These are phyloP conservation scores for Trichonephila clavipes DNA, from an alignment of 1,140 invertebrate species.

Conservation along the genomic window DNA sequence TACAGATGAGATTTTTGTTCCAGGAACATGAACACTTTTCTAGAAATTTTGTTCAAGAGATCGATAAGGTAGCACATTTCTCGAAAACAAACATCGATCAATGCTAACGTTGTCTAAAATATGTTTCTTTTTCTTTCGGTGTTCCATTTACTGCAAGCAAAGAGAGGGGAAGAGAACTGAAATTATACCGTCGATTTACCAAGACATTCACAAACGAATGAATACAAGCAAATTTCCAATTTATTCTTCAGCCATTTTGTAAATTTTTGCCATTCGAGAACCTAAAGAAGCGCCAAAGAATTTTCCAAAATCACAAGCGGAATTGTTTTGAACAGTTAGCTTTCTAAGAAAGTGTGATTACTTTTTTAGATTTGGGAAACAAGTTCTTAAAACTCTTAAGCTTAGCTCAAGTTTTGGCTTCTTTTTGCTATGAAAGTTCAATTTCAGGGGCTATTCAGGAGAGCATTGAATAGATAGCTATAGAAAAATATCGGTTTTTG, in stretches of 20 bases:
- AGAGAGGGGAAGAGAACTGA: not conserved
- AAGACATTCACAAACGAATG: not conserved
- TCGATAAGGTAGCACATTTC: conserved; percentile 7
- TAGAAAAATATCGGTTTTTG: too few species aligned
- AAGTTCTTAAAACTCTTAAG: too few species aligned
- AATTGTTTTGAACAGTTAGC: too few species aligned
- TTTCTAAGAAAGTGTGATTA: too few species aligned
- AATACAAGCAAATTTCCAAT: not conserved
- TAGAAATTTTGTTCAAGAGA: not conserved
- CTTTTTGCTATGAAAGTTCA: too few species aligned
- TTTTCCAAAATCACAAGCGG: not conserved
- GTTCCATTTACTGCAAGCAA: not conserved
- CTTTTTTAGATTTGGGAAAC: too few species aligned
- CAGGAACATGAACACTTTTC: not conserved
- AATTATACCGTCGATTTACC: not conserved
- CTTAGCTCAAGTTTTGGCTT: too few species aligned
- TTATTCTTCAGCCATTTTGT: not conserved
- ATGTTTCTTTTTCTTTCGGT: not conserved
- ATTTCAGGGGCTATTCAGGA: too few species aligned
- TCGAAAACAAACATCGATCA: conserved; percentile 32
- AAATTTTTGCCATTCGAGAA: not conserved
- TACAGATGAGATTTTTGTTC: too few species aligned
- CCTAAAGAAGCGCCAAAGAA: not conserved
- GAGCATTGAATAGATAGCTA: too few species aligned
- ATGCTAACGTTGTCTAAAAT: conserved; percentile 27